A percentile compares a stretch with the other conserved stretches of the same genome.
These are phyloP conservation scores for Acrobasis repandana DNA, from an alignment of 2,888 invertebrate species.

Conservation along the genomic window DNA sequence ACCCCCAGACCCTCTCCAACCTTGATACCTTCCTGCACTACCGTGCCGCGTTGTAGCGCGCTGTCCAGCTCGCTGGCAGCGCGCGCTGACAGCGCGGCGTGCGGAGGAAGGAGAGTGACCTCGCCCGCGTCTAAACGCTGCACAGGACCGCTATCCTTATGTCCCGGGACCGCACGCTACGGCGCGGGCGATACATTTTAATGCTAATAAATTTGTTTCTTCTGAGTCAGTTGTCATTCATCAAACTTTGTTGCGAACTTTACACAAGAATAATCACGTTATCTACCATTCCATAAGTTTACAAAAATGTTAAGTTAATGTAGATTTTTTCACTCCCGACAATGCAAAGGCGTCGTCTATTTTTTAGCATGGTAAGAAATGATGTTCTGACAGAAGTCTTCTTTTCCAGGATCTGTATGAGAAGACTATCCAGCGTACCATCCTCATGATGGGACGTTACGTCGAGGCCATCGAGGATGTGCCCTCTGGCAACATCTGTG, in stretches of 20 bases:
- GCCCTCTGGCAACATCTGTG: conserved; percentile 99
- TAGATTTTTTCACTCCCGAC: too few species aligned
- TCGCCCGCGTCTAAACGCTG: conserved; percentile 85
- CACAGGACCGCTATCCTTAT: conserved; percentile 92
- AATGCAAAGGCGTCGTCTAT: too few species aligned
- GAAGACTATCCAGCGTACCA: conserved; percentile 99
- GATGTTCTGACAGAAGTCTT: not conserved
- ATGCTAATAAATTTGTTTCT: not conserved
- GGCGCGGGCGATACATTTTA: conserved; percentile 70
- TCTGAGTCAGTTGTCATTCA: too few species aligned
- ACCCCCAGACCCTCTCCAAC: too few species aligned
- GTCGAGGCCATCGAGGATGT: conserved; percentile 99
- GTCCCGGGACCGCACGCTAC: conserved; percentile 86
- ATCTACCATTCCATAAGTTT: too few species aligned
- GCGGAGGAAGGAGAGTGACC: conserved; percentile 85
- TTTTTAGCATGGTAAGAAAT: not conserved
- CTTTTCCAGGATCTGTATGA: conserved; percentile 92
- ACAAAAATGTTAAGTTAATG: too few species aligned
- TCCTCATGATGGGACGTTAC: conserved; percentile 99
- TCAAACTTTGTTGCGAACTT: too few species aligned
- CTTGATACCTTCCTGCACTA: conserved; percentile 39
- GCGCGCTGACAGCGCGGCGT: conserved; percentile 53
- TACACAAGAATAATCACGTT: too few species aligned
- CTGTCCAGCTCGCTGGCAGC: conserved; percentile 58
- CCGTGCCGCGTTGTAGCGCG: conserved; percentile 50